A percentile compares a stretch with the other conserved stretches of the same genome.
These are phyloP conservation scores for Stichopus chloronotus DNA, from an alignment of 35 echinoderm and acorn worm genomes.

Conservation along the genomic window DNA sequence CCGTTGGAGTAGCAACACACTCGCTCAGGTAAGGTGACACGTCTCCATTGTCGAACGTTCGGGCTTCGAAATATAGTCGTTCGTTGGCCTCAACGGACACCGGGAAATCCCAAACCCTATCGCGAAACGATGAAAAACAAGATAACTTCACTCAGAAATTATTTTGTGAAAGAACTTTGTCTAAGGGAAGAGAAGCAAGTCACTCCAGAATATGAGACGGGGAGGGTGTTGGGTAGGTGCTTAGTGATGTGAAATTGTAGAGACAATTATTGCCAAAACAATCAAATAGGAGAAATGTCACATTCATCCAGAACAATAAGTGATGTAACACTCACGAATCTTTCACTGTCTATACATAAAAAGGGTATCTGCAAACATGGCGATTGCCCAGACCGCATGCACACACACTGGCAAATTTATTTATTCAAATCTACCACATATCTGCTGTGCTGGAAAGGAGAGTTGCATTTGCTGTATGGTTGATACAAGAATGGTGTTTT, in stretches of 20 bases:
- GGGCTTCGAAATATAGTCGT: conserved; percentile 21
- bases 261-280: neutral
- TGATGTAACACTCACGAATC: too few species aligned
- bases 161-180: neutral
- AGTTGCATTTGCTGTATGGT: too few species aligned
- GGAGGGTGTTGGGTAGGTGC: neutral
- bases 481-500: too few species aligned
- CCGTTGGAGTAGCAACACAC: conserved; percentile 38
- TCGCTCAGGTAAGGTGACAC: neutral
- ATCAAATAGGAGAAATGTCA: neutral
- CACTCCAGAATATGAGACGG: neutral
- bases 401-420: too few species aligned
- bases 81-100: neutral
- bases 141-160: neutral
- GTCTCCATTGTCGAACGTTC: neutral
- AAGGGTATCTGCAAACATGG: too few species aligned
- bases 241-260: neutral
- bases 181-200: neutral
- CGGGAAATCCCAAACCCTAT: conserved; percentile 41
- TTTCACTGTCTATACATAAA: too few species aligned
- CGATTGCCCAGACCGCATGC: too few species aligned
- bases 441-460: too few species aligned
- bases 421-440: too few species aligned
- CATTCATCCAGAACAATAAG: neutral
- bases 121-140: neutral